Evolutionary conservation across 2,797 vertebrate species (phyloP).

Genomic region (Mycteria americana): DNA sequence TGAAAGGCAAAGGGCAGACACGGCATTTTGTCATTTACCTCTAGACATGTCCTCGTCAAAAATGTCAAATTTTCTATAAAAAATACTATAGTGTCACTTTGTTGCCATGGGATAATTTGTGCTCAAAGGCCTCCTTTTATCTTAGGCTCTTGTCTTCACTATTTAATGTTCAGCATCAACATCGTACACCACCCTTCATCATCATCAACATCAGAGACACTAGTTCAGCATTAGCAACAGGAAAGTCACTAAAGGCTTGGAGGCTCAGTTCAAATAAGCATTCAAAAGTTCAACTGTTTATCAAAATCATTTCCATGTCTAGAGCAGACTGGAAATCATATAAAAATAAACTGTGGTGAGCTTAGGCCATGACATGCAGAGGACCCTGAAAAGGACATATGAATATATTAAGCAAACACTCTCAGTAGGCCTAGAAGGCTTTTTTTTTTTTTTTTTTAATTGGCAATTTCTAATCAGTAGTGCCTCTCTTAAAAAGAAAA

Average conservation of each 20-base stretch:
- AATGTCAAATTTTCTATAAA: conserved; percentile 27
- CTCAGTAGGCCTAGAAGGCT: background rate
- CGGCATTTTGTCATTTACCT: conserved; percentile 31
- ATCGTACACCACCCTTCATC: background rate
- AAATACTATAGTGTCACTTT: background rate
- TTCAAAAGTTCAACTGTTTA: background rate
- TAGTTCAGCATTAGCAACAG: background rate
- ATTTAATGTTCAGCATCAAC: background rate
- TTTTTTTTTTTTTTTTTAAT: background rate
- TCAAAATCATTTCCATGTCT: background rate
- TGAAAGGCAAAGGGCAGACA: conserved; percentile 21
- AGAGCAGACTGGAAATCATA: background rate
- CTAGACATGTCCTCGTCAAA: background rate
- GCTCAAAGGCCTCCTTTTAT: background rate
- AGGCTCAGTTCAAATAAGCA: background rate
- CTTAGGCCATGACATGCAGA: background rate
- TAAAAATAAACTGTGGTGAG: background rate
- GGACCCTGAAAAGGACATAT: background rate
- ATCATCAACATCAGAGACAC: background rate
- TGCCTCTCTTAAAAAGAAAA: background rate
- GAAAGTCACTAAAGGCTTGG: background rate
- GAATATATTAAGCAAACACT: background rate
- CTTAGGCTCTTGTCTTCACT: background rate
- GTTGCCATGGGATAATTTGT: background rate
- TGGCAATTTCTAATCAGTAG: background rate